Conservation (phyloP, 2,113 vertebrate species). For the Speoplatyrhinus poulsoni region DNA sequence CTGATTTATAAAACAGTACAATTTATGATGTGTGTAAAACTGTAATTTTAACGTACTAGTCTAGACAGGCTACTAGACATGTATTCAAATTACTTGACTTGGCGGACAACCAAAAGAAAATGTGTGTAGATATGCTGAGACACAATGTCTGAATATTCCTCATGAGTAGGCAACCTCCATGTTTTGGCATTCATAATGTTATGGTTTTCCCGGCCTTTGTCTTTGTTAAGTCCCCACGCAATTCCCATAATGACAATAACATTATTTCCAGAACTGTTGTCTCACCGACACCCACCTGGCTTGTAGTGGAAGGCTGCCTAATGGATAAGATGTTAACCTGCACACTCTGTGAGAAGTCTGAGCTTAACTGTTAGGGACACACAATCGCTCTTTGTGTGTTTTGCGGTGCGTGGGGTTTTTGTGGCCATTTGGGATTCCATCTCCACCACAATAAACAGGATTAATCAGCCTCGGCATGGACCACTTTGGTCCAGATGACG, state of each 20-base stretch:
- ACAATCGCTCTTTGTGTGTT: slow-evolving; percentile 53
- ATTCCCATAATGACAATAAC: slow-evolving; percentile 17
- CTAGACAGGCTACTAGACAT: slow-evolving; percentile 20
- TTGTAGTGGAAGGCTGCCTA: slow-evolving; percentile 23
- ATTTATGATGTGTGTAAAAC: slow-evolving; percentile 46
- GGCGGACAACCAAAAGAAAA: slow-evolving; percentile 29
- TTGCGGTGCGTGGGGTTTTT: slow-evolving; percentile 32
- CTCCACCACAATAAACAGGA: slow-evolving; percentile 76
- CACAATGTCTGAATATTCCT: slow-evolving; percentile 44
- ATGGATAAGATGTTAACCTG: background rate
- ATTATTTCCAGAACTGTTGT: slow-evolving; percentile 31
- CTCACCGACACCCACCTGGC: slow-evolving; percentile 18
- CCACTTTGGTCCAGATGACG: slow-evolving; percentile 80
- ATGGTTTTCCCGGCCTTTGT: slow-evolving; percentile 23
- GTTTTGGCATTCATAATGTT: slow-evolving; percentile 37
- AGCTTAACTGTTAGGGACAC: slow-evolving; percentile 23
- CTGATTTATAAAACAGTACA: slow-evolving; percentile 30
- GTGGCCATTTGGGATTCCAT: slow-evolving; percentile 69
- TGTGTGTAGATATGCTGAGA: slow-evolving; percentile 46
- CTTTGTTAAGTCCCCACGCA: slow-evolving; percentile 16
- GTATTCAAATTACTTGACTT: slow-evolving; percentile 51
- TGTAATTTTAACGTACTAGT: slow-evolving; percentile 28
- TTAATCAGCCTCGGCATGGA: slow-evolving; percentile 76
- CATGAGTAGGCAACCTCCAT: slow-evolving; percentile 46
- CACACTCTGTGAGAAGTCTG: background rate